Conservation (phyloP, 2,888 invertebrate genomes). For the Phorcus lineatus region DNA sequence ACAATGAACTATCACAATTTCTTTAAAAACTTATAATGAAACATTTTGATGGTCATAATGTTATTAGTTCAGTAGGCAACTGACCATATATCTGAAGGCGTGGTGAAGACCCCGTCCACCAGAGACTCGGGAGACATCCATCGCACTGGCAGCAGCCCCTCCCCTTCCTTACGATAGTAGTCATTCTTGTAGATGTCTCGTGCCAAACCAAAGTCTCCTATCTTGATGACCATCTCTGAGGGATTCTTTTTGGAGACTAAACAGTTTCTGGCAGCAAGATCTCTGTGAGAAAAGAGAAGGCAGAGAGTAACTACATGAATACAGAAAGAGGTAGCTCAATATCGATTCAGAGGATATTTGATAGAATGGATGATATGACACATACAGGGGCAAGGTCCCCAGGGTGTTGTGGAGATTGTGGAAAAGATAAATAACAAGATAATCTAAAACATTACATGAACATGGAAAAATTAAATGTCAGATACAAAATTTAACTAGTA, state of each 20-base stretch:
- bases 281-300: constrained; percentile 76
- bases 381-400: too few species aligned
- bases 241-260: constrained; percentile 80
- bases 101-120: constrained; percentile 95
- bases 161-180: constrained; percentile 95
- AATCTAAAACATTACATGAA: too few species aligned
- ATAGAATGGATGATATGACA: too few species aligned
- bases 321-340: too few species aligned
- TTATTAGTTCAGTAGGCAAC: constrained; percentile 11
- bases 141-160: constrained; percentile 91
- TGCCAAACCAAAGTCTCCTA: constrained; percentile 97
- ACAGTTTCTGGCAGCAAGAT: constrained; percentile 96
- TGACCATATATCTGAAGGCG: constrained; percentile 95
- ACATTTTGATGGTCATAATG: too few species aligned
- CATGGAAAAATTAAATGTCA: too few species aligned
- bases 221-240: constrained; percentile 87
- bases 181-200: constrained; percentile 97
- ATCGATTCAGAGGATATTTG: too few species aligned
- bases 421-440: too few species aligned
- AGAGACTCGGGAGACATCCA: constrained; percentile 99
- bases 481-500: background rate
- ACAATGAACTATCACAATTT: too few species aligned
- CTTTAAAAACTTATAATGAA: too few species aligned
- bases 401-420: too few species aligned
- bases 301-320: background rate